Evolutionary conservation across 2,797 vertebrate species (phyloP).

Genomic region (Gephyroberyx darwinii): DNA sequence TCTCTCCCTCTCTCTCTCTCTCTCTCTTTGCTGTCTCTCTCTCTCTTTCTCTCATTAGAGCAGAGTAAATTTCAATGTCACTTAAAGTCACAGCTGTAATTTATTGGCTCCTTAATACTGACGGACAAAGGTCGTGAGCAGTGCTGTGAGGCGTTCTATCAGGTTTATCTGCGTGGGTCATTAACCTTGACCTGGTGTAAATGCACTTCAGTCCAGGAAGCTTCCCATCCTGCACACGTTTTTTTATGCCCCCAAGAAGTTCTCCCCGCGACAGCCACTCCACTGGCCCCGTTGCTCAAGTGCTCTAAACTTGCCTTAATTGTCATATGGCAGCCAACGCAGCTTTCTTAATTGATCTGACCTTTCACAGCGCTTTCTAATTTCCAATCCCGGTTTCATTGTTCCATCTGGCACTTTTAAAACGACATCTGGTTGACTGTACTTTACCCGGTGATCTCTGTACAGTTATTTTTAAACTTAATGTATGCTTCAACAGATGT

Average conservation of each 20-base stretch:
- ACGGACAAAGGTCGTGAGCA: constrained; percentile 81
- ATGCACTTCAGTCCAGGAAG: constrained; percentile 76
- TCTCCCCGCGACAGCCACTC: constrained; percentile 72
- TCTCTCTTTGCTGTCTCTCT: constrained; percentile 36
- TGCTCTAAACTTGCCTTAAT: constrained; percentile 95
- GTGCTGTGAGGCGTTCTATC: constrained; percentile 80
- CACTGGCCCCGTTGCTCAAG: constrained; percentile 81
- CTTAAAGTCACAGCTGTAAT: constrained; percentile 82
- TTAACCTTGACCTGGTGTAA: constrained; percentile 86
- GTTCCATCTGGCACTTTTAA: constrained; percentile 99
- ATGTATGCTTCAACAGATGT: constrained; percentile 99
- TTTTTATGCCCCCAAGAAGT: constrained; percentile 81
- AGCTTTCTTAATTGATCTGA: constrained; percentile 99
- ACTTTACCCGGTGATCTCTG: constrained; percentile 99
- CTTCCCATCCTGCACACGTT: constrained; percentile 60
- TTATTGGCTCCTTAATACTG: constrained; percentile 83
- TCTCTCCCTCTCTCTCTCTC: constrained; percentile 19
- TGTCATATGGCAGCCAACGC: constrained; percentile 96
- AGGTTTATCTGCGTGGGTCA: constrained; percentile 82
- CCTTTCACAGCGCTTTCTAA: constrained; percentile 99
- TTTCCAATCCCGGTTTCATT: constrained; percentile 99
- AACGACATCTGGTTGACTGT: constrained; percentile 99
- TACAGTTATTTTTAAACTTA: constrained; percentile 99
- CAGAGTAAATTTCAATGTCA: constrained; percentile 83
- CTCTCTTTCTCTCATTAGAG: constrained; percentile 69